phyloP scores from a whole-genome alignment of 2,888 invertebrate species.

The Augiades crinisus region DNA sequence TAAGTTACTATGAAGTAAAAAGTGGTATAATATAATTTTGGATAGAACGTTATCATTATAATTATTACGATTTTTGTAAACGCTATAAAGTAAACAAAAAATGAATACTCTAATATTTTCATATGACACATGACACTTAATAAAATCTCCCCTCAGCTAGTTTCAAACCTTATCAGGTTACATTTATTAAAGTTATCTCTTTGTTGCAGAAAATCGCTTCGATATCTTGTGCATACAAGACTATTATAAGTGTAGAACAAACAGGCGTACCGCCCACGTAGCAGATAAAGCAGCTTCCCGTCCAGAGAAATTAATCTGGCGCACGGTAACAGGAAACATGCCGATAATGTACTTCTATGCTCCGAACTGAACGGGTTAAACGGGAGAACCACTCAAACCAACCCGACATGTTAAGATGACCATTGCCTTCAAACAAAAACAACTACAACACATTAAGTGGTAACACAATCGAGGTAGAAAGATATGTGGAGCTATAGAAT shows the following conservation, averaged over 20 bases:
- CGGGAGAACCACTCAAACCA: constrained; percentile 36
- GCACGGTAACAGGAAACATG: constrained; percentile 69
- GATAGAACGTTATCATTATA: no score
- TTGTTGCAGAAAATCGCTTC: constrained; percentile 75
- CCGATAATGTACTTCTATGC: constrained; percentile 49
- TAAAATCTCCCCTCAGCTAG: constrained; percentile 26
- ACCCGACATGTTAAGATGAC: constrained; percentile 67
- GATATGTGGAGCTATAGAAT: constrained; percentile 3
- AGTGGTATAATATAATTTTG: no score
- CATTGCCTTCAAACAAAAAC: constrained; percentile 36
- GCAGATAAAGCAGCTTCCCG: constrained; percentile 68
- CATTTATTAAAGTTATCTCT: constrained; percentile 46
- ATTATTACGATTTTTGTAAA: no score
- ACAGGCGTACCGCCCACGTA: constrained; percentile 66
- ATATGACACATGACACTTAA: neutral
- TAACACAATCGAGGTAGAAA: constrained; percentile 22
- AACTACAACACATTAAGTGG: constrained; percentile 1
- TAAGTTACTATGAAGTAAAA: no score
- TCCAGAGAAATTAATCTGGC: constrained; percentile 73
- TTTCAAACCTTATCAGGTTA: constrained; percentile 39
- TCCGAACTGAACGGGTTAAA: constrained; percentile 39
- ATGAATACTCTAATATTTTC: no score
- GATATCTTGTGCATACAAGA: constrained; percentile 74
- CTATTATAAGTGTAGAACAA: constrained; percentile 68
- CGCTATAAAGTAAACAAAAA: no score